Conservation (phyloP, 1,140 invertebrate genomes). For the Melipona quadrifasciata region DNA sequence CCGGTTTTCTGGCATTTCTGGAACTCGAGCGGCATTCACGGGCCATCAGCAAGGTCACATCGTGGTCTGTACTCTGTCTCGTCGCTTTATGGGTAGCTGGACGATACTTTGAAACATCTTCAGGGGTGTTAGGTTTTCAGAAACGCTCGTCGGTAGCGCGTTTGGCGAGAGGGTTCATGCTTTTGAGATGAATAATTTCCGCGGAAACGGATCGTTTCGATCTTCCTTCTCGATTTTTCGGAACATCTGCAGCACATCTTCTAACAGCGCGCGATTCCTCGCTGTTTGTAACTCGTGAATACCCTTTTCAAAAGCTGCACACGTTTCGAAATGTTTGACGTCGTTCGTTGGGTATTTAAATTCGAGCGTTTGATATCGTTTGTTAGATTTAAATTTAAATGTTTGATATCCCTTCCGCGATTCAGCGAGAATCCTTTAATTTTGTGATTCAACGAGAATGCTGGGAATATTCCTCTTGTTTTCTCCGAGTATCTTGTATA, state of each 20-base stretch:
- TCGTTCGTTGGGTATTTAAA: no score
- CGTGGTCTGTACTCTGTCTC: neutral
- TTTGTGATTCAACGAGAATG: no score
- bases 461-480: no score
- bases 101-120: neutral
- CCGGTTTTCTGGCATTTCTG: conserved; percentile 54
- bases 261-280: neutral
- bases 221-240: neutral
- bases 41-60: conserved; percentile 48
- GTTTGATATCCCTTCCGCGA: no score
- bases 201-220: neutral
- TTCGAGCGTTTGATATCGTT: no score
- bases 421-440: no score
- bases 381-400: no score
- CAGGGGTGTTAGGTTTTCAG: neutral
- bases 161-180: neutral
- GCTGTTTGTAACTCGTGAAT: neutral
- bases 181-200: neutral
- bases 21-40: conserved; percentile 56
- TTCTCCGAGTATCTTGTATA: no score
- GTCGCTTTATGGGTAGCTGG: neutral
- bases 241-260: neutral
- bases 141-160: neutral
- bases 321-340: neutral
- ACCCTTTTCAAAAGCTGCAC: neutral